Evolutionary conservation across 1,140 invertebrate species (phyloP).

Genomic region (Drosophila leontia): DNA sequence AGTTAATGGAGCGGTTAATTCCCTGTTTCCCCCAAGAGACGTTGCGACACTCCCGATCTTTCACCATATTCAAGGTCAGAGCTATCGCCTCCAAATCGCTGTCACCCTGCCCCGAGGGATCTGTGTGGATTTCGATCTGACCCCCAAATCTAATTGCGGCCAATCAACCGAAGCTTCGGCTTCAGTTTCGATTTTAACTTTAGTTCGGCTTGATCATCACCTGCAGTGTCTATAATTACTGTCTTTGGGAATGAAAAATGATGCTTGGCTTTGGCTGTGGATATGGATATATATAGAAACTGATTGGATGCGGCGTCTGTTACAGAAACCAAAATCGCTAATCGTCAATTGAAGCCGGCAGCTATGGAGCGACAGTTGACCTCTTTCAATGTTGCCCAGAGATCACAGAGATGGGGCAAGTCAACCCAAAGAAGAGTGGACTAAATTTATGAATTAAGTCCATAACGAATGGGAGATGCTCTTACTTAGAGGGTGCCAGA

Average conservation of each 20-base stretch:
- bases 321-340: conserved; percentile 56
- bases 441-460: neutral
- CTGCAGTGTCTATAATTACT: conserved; percentile 70
- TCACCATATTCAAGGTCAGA: conserved; percentile 51
- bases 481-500: neutral
- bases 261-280: conserved; percentile 29
- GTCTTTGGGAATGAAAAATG: conserved; percentile 63
- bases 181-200: conserved; percentile 27
- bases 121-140: conserved; percentile 36
- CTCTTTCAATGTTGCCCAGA: conserved; percentile 53
- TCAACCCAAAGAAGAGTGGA: neutral
- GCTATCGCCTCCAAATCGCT: conserved; percentile 47
- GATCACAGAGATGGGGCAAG: conserved; percentile 40
- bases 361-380: conserved; percentile 52
- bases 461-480: conserved; percentile 3
- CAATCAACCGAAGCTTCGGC: conserved; percentile 61
- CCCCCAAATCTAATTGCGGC: conserved; percentile 61
- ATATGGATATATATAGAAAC: conserved; percentile 14
- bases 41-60: conserved; percentile 46
- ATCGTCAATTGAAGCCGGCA: conserved; percentile 64
- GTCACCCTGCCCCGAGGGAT: conserved; percentile 46
- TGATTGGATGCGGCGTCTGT: conserved; percentile 35
- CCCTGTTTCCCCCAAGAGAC: neutral
- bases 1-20: neutral
- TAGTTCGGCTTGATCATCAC: conserved; percentile 55